Conservation (phyloP, 2,797 vertebrate species). For the Anolis apletophallus region DNA sequence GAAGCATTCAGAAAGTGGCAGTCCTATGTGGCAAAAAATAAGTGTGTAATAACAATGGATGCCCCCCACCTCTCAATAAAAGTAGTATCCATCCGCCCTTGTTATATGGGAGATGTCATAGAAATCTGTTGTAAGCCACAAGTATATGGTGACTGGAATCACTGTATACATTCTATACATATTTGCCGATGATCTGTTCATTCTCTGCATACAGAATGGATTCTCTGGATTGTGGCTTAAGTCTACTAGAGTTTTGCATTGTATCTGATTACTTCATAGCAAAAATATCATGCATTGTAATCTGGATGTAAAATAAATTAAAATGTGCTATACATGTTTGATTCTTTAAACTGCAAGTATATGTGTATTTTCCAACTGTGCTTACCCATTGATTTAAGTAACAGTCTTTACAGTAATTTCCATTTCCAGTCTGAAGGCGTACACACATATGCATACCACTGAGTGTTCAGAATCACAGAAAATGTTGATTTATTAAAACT, state of each 20-base stretch:
- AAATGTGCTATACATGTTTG: not conserved
- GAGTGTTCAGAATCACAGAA: not conserved
- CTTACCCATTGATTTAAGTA: conserved; percentile 5
- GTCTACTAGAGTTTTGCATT: not conserved
- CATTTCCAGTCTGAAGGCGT: not conserved
- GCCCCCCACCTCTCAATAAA: no score
- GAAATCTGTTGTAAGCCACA: no score
- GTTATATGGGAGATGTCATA: no score
- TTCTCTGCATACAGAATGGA: not conserved
- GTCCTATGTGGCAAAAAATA: no score
- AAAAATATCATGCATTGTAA: not conserved
- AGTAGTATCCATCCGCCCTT: no score
- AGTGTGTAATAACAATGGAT: no score
- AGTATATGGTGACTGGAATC: no score
- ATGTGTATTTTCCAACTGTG: not conserved
- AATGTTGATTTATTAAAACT: not conserved
- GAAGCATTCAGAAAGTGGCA: no score
- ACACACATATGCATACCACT: not conserved
- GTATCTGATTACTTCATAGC: not conserved
- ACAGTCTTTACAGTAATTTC: not conserved
- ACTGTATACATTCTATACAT: no score
- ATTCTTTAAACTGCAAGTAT: not conserved
- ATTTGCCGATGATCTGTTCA: not conserved
- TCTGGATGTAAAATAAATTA: no score
- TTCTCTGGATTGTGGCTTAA: not conserved